Evolutionary conservation across 1,140 invertebrate species (phyloP), one percentile per base, ranked within the genome.

Genomic region (Sipha flava): DNA sequence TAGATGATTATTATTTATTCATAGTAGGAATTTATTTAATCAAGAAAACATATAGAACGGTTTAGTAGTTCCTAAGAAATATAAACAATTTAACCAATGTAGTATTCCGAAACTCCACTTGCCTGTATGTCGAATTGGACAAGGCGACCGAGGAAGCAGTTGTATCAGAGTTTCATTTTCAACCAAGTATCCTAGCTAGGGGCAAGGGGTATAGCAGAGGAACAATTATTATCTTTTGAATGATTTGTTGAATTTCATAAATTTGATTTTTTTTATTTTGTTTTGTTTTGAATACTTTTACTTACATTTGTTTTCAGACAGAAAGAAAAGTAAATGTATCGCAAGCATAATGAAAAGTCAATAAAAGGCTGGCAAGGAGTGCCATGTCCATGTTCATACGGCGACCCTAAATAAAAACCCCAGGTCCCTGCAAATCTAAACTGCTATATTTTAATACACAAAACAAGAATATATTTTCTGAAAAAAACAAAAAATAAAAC

Each of bases 131-230:
- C 73, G 52, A 77, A 43, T 77, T 77, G 47, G 73, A 57, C 47
- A 54, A 77, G 34, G 73, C 49, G 47, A 77, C 31, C 37, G 31
- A 77, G 49, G 49, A 57, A 54, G 31, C 29, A 57, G 66, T 70
- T 40, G 52, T 57, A 57, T 77, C 49, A 57, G 14, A 75, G 31
- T 77, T 77, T 77, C 73, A 77, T 54, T 77, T 77, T 77, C 73
- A 77, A 77, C 73, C 73, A 75, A 75, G 70, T 54, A 57, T n/a
- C 73, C 73, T 77, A 77, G 73, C 73, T 77, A 77, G 73, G 73
- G 52, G 73, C 84, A 84, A 86, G 86, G 87, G 86, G 85, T 86
- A 86, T 86, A 84, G 83, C 83, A 84, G 83, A 84, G 82, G 82
- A 80, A 82, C 82, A 83, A 81, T 82, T 84, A 82, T 81, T 80